Evolutionary conservation across 2,888 invertebrate species (phyloP), one percentile per base, ranked within the genome.

Genomic region (Protodeltote pygarga): DNA sequence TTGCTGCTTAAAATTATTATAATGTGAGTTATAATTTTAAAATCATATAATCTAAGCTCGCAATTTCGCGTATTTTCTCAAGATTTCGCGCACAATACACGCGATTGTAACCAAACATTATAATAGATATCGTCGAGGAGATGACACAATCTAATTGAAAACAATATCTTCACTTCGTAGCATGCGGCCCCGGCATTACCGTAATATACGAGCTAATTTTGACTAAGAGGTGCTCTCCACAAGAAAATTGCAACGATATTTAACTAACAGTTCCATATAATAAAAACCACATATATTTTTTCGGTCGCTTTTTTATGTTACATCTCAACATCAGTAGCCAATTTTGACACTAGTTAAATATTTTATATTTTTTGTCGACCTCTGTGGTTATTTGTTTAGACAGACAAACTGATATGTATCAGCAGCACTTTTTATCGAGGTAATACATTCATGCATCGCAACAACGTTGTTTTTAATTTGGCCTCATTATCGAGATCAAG

Each of bases 371-470:
- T 79, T 78, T 77, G 62, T 54, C 32, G 63, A 50, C 60, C 52
- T 37, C 58, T 61, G 47, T 62, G 55, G 53, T 73, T 83, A 81
- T 83, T 82, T 81, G 78, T 82, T 83, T 81, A 73, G 75, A 81
- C 78, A 75, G 65, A 53, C 60, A 55, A 62, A 57, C 65, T 71
- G 80, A 82, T 81, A 75, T 64, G 65, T 71, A 81, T 80, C 81
- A 65, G 57, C 57, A 35, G 42, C 54, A 51, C 50, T 75, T 80
- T 78, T 79, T 72, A 51, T 44, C 39, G 25, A 10, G 27, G 15
- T 41, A 49, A 62, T 45, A 66, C 35, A 55, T 68, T 55, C 65
- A 62, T 60, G 49, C 60, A 66, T 73, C 70, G 72, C 70, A 71
- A 65, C 68, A 69, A 62, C 67, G 54, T 63, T 75, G 69, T 70